Conservation (phyloP, 2,797 vertebrate genomes). For the Hybognathus amarus region DNA sequence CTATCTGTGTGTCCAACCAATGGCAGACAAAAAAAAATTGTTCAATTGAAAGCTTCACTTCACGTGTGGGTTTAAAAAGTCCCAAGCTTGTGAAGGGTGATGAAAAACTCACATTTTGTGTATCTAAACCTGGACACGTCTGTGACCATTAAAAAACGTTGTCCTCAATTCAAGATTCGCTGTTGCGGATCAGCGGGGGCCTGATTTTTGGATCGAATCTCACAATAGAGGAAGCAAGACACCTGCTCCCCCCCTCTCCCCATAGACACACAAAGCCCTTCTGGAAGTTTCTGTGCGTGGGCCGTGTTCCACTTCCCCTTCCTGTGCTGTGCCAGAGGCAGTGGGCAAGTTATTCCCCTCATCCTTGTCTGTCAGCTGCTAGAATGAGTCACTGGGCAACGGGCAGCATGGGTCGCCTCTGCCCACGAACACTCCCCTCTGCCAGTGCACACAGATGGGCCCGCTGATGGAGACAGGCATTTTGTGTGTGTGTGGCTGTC, state of each 20-base stretch:
- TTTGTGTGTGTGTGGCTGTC: slow-evolving; percentile 6
- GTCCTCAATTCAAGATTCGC: slow-evolving; percentile 34
- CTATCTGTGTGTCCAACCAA: not conserved
- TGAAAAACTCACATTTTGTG: not conserved
- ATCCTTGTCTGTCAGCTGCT: slow-evolving; percentile 56
- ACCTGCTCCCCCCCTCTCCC: slow-evolving; percentile 48
- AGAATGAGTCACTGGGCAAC: slow-evolving; percentile 51
- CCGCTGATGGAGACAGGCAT: slow-evolving; percentile 14
- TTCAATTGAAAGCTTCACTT: not conserved
- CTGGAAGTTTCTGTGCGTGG: slow-evolving; percentile 56
- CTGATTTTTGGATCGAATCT: slow-evolving; percentile 39
- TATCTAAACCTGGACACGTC: not conserved
- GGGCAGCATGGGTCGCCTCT: slow-evolving; percentile 32
- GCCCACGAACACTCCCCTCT: slow-evolving; percentile 32
- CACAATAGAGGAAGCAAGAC: slow-evolving; percentile 38
- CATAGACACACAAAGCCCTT: slow-evolving; percentile 45
- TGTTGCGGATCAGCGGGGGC: slow-evolving; percentile 3
- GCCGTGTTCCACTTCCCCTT: slow-evolving; percentile 55
- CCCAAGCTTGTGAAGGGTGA: slow-evolving; percentile 13
- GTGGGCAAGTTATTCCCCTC: slow-evolving; percentile 40
- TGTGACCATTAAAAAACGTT: slow-evolving; percentile 26
- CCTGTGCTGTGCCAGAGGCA: slow-evolving; percentile 48
- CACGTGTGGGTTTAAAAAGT: not conserved
- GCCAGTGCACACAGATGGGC: slow-evolving; percentile 42
- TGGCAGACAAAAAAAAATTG: not conserved